These are phyloP conservation scores for Chaenodraco wilsoni DNA, from an alignment of 2,797 vertebrate species.

Conservation along the genomic window DNA sequence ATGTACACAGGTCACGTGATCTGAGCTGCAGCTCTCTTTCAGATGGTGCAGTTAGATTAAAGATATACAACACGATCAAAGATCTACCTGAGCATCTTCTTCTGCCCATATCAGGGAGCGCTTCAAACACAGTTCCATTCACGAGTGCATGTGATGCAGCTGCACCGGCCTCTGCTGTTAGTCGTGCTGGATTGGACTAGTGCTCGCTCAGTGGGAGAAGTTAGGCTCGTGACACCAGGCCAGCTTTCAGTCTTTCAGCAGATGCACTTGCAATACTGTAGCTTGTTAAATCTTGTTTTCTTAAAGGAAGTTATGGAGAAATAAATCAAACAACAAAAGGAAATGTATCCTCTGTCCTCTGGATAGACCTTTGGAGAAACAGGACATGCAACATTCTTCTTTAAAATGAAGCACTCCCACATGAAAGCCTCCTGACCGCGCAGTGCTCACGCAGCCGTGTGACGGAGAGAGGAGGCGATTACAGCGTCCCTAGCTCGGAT, in stretches of 20 bases:
- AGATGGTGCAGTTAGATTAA: too few relatives aligned
- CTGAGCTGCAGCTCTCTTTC: background rate
- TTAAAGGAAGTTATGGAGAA: constrained; percentile 16
- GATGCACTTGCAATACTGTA: background rate
- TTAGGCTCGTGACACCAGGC: background rate
- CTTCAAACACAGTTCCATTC: background rate
- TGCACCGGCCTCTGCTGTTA: too few relatives aligned
- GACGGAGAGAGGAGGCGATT: background rate
- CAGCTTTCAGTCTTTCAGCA: too few relatives aligned
- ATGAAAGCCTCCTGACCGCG: background rate
- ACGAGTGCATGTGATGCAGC: too few relatives aligned
- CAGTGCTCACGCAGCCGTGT: background rate
- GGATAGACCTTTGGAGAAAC: background rate
- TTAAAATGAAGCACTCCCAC: background rate
- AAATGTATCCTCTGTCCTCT: constrained; percentile 4
- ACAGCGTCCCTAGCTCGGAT: constrained; percentile 14
- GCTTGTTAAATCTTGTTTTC: background rate
- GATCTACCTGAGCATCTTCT: too few relatives aligned
- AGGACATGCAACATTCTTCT: constrained; percentile 43
- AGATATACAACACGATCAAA: too few relatives aligned
- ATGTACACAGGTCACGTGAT: background rate
- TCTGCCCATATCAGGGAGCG: background rate
- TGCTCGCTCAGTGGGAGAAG: background rate
- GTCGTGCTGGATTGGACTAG: fast-evolving
- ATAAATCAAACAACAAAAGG: background rate